These are phyloP conservation scores for Ranitomeya imitator DNA, from an alignment of 2,113 vertebrate genomes.

Conservation along the genomic window DNA sequence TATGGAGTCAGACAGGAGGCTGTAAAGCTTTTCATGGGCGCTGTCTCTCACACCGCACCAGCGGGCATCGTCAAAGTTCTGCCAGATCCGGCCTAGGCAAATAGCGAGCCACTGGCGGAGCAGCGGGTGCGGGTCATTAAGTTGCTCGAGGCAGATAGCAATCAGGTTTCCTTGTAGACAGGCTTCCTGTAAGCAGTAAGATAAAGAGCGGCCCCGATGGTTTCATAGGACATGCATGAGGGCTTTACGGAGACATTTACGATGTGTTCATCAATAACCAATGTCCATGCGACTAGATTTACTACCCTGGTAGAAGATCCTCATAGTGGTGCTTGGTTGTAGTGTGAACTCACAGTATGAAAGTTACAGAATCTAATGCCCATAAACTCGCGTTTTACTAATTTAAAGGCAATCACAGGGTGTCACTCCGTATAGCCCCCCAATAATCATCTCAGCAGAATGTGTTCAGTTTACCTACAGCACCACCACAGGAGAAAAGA, in stretches of 20 bases:
- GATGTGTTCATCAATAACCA: background rate
- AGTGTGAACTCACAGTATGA: background rate
- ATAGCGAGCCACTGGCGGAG: constrained; percentile 98
- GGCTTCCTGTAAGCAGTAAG: constrained; percentile 79
- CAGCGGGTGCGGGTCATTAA: constrained; percentile 91
- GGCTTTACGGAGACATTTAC: background rate
- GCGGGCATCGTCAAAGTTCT: constrained; percentile 95
- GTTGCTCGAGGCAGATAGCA: constrained; percentile 95
- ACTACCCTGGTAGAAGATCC: background rate
- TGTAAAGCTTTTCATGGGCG: constrained; percentile 97
- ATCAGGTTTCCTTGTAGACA: constrained; percentile 97
- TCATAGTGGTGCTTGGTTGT: background rate
- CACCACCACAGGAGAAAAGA: background rate
- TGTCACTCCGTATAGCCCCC: too few relatives aligned
- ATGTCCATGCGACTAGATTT: background rate
- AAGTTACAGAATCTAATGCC: background rate
- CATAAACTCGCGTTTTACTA: background rate
- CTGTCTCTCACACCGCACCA: constrained; percentile 98
- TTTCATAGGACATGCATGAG: background rate
- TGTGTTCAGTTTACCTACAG: background rate
- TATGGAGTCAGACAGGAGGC: constrained; percentile 91
- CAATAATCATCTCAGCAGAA: background rate
- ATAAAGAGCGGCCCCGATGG: background rate
- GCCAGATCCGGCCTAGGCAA: constrained; percentile 96
- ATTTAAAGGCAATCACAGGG: background rate